Evolutionary conservation across 1,140 invertebrate species (phyloP).

Genomic region (Contarinia nasturtii): DNA sequence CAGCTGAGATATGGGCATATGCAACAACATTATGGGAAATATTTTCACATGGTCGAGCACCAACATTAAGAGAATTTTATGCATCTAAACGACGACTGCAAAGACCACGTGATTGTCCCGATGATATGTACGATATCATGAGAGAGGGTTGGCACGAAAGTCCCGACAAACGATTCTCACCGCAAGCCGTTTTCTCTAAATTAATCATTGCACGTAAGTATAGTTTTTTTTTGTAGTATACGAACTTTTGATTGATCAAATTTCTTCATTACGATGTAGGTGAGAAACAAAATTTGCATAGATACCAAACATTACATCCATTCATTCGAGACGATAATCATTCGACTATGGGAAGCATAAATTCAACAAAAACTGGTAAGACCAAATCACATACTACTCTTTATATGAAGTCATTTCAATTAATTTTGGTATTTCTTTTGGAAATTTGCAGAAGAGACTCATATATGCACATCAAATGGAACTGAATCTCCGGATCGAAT

Average conservation of each 20-base stretch:
- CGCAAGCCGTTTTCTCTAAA: conserved; percentile 30
- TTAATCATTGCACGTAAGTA: conserved; percentile 4
- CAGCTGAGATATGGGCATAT: conserved; percentile 72
- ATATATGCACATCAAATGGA: too few species aligned
- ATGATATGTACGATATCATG: conserved; percentile 69
- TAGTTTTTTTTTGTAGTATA: too few species aligned
- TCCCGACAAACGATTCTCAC: conserved; percentile 45
- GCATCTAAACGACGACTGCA: conserved; percentile 50
- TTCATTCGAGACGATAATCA: not conserved
- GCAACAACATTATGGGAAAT: conserved; percentile 81
- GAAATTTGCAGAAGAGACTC: too few species aligned
- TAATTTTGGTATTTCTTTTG: too few species aligned
- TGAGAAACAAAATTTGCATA: not conserved
- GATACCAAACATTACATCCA: not conserved
- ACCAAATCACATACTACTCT: too few species aligned
- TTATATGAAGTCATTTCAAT: too few species aligned
- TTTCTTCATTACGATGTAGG: not conserved
- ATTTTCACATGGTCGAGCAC: conserved; percentile 51
- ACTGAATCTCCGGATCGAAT: too few species aligned
- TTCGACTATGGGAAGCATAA: not conserved
- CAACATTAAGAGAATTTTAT: conserved; percentile 29
- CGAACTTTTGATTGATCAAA: too few species aligned
- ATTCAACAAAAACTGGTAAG: not conserved
- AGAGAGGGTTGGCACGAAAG: conserved; percentile 69
- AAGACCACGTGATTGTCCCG: conserved; percentile 50